phyloP scores from a whole-genome alignment of 2,888 invertebrate genomes.

The Tupiocoris notatus region DNA sequence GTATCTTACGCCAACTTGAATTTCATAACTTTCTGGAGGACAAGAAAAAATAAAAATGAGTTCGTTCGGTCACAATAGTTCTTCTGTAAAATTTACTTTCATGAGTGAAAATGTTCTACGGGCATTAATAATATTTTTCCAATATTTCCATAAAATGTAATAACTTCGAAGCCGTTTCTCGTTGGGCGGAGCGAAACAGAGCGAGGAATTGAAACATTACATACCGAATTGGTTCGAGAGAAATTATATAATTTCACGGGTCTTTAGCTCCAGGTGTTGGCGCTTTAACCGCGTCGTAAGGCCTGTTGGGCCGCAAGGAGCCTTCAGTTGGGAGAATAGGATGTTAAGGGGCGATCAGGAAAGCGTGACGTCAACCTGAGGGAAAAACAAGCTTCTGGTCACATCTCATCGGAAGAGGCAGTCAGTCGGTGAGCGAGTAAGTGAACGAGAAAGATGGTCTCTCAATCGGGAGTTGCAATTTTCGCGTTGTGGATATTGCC shows the following conservation, averaged over 20 bases:
- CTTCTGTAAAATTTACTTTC: too few relatives aligned
- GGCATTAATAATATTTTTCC: too few relatives aligned
- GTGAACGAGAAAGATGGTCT: background rate
- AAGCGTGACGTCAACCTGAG: constrained; percentile 22
- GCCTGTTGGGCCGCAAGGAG: background rate
- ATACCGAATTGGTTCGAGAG: background rate
- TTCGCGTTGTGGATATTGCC: too few relatives aligned
- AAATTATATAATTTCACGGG: constrained; percentile 32
- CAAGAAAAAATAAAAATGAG: too few relatives aligned
- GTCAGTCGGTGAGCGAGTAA: constrained; percentile 7
- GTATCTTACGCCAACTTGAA: too few relatives aligned
- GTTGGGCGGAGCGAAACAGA: constrained; percentile 4
- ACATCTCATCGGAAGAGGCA: background rate
- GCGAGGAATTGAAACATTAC: constrained; percentile 25
- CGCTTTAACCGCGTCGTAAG: background rate
- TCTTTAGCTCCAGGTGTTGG: background rate
- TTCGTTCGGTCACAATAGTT: too few relatives aligned
- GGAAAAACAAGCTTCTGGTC: background rate
- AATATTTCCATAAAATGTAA: constrained; percentile 4
- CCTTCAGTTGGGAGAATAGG: background rate
- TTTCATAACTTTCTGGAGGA: too few relatives aligned
- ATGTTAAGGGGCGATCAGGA: constrained; percentile 19
- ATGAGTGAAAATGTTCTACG: too few relatives aligned
- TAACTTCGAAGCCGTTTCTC: constrained; percentile 16
- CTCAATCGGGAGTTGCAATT: too few relatives aligned